Evolutionary conservation across 2,797 vertebrate genomes (phyloP).

Genomic region (Myripristis jacobus): DNA sequence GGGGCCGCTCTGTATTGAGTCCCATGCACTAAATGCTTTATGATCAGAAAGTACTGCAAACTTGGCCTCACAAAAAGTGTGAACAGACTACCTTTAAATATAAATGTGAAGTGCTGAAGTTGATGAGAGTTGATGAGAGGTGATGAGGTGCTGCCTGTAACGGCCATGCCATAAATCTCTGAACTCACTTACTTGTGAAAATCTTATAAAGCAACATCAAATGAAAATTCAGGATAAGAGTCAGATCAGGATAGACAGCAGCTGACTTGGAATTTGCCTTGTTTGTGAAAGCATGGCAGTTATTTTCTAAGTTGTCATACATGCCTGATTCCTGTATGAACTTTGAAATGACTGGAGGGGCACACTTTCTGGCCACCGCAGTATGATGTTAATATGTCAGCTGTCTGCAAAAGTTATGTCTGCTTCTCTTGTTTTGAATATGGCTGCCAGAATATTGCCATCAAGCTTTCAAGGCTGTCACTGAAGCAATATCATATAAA

Average conservation of each 20-base stretch:
- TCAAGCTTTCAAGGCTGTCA: constrained; percentile 41
- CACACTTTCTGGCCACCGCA: constrained; percentile 3
- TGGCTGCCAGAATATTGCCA: constrained; percentile 29
- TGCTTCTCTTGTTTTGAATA: constrained; percentile 33
- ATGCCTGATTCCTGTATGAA: constrained; percentile 7
- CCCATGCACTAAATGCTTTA: constrained; percentile 19
- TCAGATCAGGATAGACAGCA: neutral
- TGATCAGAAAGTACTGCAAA: constrained; percentile 23
- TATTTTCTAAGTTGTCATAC: neutral
- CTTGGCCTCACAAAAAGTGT: neutral
- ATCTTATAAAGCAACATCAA: neutral
- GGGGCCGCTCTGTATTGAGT: constrained; percentile 59
- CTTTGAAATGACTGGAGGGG: constrained; percentile 1
- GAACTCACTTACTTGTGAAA: neutral
- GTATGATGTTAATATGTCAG: neutral
- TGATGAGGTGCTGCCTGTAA: neutral
- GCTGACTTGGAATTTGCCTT: neutral
- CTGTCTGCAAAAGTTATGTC: neutral
- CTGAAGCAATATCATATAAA: constrained; percentile 49
- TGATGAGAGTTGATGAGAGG: neutral
- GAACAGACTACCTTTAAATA: neutral
- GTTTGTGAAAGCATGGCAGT: constrained; percentile 1
- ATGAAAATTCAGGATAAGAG: neutral
- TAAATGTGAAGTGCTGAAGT: too few relatives aligned
- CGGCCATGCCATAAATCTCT: neutral